phyloP scores from a whole-genome alignment of 1,140 invertebrate species.

The Calephelis nemesis region DNA sequence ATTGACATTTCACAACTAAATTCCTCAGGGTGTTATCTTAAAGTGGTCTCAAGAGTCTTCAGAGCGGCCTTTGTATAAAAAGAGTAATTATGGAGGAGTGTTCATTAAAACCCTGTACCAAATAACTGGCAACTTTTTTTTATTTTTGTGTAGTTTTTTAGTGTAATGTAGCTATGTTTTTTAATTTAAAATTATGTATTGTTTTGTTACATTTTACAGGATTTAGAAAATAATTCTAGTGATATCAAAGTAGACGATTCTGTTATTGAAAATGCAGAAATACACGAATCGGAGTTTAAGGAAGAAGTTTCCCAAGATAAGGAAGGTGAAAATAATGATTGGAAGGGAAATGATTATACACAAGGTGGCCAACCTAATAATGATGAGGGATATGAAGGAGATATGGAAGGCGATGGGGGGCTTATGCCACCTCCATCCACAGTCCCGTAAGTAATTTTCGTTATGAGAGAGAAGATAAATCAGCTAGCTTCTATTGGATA shows the following conservation, averaged over 20 bases:
- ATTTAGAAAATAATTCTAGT: neutral
- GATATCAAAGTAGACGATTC: slow-evolving; percentile 19
- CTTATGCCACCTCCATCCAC: slow-evolving; percentile 87
- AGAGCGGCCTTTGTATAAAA: too few species aligned
- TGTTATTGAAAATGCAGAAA: slow-evolving; percentile 3
- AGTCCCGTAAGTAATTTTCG: slow-evolving; percentile 56
- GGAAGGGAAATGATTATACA: slow-evolving; percentile 42
- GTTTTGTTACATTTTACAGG: neutral
- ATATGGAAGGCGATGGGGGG: slow-evolving; percentile 82
- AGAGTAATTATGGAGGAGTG: too few species aligned
- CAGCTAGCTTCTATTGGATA: too few species aligned
- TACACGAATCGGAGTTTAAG: neutral
- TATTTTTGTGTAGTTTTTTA: neutral
- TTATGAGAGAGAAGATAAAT: too few species aligned
- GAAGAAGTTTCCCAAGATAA: slow-evolving; percentile 22
- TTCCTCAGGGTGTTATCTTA: too few species aligned
- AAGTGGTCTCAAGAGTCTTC: too few species aligned
- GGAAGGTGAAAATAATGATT: slow-evolving; percentile 40
- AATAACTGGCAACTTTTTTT: neutral
- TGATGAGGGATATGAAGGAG: slow-evolving; percentile 78
- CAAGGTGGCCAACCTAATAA: slow-evolving; percentile 42
- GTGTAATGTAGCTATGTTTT: too few species aligned
- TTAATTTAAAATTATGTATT: neutral
- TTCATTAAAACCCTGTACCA: too few species aligned
- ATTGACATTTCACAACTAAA: too few species aligned